phyloP scores from a whole-genome alignment of 2,888 invertebrate species.

The Autographa pulchrina region DNA sequence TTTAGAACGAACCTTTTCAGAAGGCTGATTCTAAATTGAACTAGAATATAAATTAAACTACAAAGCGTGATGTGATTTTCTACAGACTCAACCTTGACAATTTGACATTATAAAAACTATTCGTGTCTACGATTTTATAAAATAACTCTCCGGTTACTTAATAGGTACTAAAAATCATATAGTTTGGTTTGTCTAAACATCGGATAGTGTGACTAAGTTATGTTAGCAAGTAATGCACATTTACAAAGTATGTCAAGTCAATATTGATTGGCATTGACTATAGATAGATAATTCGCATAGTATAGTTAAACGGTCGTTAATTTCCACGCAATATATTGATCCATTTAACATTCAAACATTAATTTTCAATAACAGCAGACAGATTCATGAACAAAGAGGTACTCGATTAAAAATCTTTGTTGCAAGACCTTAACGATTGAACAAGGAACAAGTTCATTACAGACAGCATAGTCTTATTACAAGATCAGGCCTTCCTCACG shows the following conservation, averaged over 20 bases:
- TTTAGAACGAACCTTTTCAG: not conserved
- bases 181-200: not conserved
- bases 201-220: not conserved
- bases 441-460: conserved; percentile 67
- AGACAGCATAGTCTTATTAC: conserved; percentile 55
- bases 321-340: not conserved
- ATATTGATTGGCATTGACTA: conserved; percentile 2
- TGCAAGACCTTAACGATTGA: conserved; percentile 66
- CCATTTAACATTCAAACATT: not conserved
- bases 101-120: conserved; percentile 5
- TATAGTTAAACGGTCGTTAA: not conserved
- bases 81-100: conserved; percentile 23
- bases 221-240: not conserved
- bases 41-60: not conserved
- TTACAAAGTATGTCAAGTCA: conserved; percentile 7
- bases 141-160: not conserved
- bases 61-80: conserved; percentile 13
- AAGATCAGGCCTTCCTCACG: conserved; percentile 67
- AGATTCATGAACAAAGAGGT: conserved; percentile 19
- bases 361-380: conserved; percentile 2
- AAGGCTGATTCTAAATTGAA: conserved; percentile 5
- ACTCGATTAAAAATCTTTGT: conserved; percentile 53
- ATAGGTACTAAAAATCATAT: not conserved
- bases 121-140: not conserved
- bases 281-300: conserved; percentile 5